phyloP scores from a whole-genome alignment of 2,888 invertebrate genomes.

The Tridacna gigas region DNA sequence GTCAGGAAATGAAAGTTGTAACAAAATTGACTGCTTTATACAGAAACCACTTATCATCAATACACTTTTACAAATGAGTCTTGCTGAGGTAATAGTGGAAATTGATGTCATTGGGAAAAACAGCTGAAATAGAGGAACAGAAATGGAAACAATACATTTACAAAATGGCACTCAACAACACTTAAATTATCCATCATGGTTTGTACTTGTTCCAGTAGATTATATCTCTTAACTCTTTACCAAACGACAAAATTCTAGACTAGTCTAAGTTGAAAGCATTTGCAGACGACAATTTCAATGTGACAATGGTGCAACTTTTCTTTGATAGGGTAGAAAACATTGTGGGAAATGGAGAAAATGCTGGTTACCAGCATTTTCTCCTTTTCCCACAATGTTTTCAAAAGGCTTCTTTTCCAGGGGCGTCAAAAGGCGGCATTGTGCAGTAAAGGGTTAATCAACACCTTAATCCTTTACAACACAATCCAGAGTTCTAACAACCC shows the following conservation, averaged over 20 bases:
- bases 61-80: no score
- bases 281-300: no score
- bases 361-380: background rate
- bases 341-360: background rate
- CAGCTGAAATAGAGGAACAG: background rate
- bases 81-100: background rate
- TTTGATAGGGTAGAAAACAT: constrained; percentile 2
- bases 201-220: no score
- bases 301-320: no score
- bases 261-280: no score
- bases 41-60: no score
- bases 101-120: background rate
- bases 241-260: no score
- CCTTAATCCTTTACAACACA: no score
- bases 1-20: no score
- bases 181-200: background rate
- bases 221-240: no score
- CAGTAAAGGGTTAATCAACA: background rate
- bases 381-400: background rate
- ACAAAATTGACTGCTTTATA: no score
- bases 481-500: no score
- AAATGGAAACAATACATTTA: background rate
- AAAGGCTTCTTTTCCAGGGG: background rate
- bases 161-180: background rate
- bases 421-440: background rate